These are phyloP conservation scores for Meta bourneti DNA, from an alignment of 2,888 invertebrate species.

Conservation along the genomic window DNA sequence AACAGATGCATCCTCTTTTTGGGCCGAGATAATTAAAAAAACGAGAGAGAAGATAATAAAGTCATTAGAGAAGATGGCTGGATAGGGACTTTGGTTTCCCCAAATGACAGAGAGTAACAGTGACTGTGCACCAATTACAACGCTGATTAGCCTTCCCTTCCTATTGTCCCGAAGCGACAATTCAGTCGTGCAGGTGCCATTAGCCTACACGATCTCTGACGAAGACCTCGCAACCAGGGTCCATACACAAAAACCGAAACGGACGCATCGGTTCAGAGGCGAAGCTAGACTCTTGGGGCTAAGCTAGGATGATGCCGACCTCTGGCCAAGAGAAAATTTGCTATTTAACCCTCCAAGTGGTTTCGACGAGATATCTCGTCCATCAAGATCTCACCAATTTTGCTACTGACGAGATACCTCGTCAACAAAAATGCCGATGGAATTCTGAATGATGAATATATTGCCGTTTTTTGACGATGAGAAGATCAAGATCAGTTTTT, in stretches of 20 bases:
- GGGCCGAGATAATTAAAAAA: constrained; percentile 14
- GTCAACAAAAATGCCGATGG: too few species aligned
- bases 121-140: constrained; percentile 64
- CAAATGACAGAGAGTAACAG: constrained; percentile 55
- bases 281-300: too few species aligned
- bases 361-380: too few species aligned
- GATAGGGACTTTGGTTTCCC: constrained; percentile 30
- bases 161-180: constrained; percentile 74
- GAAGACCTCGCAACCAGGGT: constrained; percentile 19
- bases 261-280: too few species aligned
- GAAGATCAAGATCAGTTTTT: too few species aligned
- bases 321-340: too few species aligned
- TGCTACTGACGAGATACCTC: too few species aligned
- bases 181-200: constrained; percentile 70
- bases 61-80: constrained; percentile 54
- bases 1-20: constrained; percentile 47
- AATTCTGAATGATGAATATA: too few species aligned
- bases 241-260: constrained; percentile 3
- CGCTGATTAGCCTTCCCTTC: constrained; percentile 64
- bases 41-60: constrained; percentile 59
- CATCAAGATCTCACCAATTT: too few species aligned
- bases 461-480: too few species aligned
- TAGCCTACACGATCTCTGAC: constrained; percentile 59
- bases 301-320: too few species aligned
- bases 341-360: too few species aligned